phyloP scores from a whole-genome alignment of 1,140 invertebrate species.

The Megalonaias nervosa region DNA sequence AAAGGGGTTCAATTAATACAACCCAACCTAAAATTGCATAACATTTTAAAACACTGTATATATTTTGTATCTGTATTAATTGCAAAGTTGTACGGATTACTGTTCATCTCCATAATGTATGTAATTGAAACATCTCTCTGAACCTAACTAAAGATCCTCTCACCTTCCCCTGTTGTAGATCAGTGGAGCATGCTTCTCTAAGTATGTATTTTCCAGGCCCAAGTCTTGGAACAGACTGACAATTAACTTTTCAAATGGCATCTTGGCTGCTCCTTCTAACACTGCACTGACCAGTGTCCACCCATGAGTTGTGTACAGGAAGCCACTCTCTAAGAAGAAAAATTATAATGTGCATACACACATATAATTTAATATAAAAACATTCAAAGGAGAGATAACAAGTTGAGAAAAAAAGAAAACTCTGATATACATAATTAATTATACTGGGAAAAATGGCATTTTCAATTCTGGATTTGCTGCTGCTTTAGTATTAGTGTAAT shows the following conservation, averaged over 20 bases:
- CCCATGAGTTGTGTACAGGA: constrained; percentile 76
- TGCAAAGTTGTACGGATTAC: background rate
- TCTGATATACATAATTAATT: background rate
- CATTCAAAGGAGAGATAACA: background rate
- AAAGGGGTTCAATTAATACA: no score
- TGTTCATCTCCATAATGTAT: no score
- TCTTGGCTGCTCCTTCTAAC: constrained; percentile 73
- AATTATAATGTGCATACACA: background rate
- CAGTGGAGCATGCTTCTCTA: constrained; percentile 75
- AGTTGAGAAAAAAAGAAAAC: background rate
- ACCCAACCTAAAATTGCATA: no score
- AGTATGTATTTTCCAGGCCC: constrained; percentile 75
- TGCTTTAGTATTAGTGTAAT: no score
- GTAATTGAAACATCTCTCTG: no score
- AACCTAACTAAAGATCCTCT: background rate
- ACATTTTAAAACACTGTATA: no score
- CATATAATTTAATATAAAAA: background rate
- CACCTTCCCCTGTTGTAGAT: constrained; percentile 76
- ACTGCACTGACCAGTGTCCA: constrained; percentile 78
- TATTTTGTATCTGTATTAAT: background rate
- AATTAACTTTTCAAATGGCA: constrained; percentile 72
- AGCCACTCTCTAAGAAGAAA: no score
- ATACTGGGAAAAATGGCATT: no score
- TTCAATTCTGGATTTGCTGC: no score
- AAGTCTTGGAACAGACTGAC: constrained; percentile 72